Conservation (phyloP, 2,797 vertebrate species). For the Poeciliopsis presidionis region DNA sequence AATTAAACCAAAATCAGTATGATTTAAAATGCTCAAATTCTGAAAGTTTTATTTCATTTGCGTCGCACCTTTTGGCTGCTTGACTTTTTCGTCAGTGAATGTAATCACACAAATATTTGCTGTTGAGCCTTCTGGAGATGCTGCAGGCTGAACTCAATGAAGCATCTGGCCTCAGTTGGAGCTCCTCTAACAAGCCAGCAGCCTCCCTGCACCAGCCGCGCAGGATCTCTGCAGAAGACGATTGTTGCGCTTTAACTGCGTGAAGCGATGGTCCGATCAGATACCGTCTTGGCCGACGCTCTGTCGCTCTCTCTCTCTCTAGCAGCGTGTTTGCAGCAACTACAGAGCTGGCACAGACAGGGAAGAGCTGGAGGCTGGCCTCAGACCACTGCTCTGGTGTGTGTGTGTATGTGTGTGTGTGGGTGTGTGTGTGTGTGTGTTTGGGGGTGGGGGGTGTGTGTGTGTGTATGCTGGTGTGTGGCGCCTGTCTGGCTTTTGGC, state of each 20-base stretch:
- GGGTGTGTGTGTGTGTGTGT: conserved; percentile 34
- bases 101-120: conserved; percentile 1
- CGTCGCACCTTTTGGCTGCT: neutral
- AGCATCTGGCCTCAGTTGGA: conserved; percentile 5
- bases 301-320: conserved; percentile 35
- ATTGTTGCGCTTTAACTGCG: conserved; percentile 57
- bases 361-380: conserved; percentile 61
- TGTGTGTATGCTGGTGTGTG: conserved; percentile 40
- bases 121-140: conserved; percentile 1
- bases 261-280: conserved; percentile 54
- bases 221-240: conserved; percentile 49
- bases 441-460: too few species aligned
- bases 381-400: conserved; percentile 38
- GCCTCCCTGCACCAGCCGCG: neutral
- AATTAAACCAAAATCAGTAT: neutral
- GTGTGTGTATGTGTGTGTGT: conserved; percentile 2
- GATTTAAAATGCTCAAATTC: neutral
- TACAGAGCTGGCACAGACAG: conserved; percentile 61
- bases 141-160: conserved; percentile 4
- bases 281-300: conserved; percentile 53
- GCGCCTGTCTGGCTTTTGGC: conserved; percentile 65
- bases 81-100: neutral
- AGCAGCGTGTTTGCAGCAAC: conserved; percentile 56
- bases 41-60: neutral
- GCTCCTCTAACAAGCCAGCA: conserved; percentile 1